Evolutionary conservation across 2,113 vertebrate genomes (phyloP).

Genomic region (Anas platyrhynchos): DNA sequence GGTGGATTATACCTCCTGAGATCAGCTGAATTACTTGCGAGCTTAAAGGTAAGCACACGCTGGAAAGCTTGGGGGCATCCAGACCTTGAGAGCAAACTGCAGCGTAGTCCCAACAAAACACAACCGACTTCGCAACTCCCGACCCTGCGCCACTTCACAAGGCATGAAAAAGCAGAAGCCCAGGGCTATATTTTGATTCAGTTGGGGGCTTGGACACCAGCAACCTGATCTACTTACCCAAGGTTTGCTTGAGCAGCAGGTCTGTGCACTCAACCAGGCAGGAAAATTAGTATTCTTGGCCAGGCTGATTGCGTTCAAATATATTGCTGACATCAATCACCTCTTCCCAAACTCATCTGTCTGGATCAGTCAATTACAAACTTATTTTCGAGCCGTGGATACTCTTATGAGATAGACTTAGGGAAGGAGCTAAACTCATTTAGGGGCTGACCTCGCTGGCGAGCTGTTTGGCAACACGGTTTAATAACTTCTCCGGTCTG

Average conservation of each 20-base stretch:
- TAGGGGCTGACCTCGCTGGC: constrained; percentile 67
- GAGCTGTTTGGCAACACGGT: not conserved
- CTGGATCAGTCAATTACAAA: constrained; percentile 78
- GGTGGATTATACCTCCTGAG: not conserved
- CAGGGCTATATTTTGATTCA: not conserved
- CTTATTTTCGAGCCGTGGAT: constrained; percentile 68
- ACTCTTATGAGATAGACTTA: constrained; percentile 62
- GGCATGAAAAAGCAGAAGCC: not conserved
- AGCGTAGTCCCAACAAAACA: not conserved
- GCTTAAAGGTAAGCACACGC: fast-evolving
- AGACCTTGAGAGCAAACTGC: not conserved
- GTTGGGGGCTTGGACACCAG: not conserved
- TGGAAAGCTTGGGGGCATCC: not conserved
- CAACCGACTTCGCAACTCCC: not conserved
- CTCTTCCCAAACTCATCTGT: constrained; percentile 74
- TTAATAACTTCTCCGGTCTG: constrained; percentile 61
- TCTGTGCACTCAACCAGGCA: constrained; percentile 5
- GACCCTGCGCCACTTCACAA: not conserved
- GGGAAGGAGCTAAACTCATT: constrained; percentile 71
- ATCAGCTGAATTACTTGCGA: fast-evolving
- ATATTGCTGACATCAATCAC: constrained; percentile 80
- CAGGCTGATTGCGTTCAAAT: constrained; percentile 66
- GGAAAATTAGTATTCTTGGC: constrained; percentile 66
- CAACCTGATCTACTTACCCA: not conserved
- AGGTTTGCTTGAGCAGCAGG: not conserved